Evolutionary conservation across 1,140 invertebrate species (phyloP).

Genomic region (Brachionus rotundiformis): DNA sequence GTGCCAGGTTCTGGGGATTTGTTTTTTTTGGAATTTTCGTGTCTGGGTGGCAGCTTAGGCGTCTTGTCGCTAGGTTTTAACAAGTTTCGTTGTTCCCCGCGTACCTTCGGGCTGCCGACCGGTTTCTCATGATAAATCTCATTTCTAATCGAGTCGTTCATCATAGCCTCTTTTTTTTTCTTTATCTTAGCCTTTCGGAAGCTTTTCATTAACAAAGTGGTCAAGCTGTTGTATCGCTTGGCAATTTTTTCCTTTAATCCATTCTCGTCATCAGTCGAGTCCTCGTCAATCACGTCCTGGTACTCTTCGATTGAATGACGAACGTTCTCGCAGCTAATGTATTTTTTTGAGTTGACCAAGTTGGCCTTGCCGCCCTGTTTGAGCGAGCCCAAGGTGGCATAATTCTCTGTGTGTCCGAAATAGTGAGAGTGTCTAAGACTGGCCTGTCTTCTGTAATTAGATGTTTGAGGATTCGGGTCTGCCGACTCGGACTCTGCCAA

Average conservation of each 20-base stretch:
- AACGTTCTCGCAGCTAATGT: conserved; percentile 47
- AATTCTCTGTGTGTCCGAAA: not conserved
- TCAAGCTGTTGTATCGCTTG: conserved; percentile 49
- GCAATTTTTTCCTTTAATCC: conserved; percentile 37
- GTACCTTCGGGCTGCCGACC: not conserved
- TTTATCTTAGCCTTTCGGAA: conserved; percentile 49
- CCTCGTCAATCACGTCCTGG: conserved; percentile 44
- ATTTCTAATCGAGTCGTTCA: not conserved
- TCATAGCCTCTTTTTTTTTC: conserved; percentile 50
- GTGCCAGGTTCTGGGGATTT: not conserved
- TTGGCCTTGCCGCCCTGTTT: not conserved
- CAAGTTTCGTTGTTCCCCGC: not conserved
- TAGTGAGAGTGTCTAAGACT: conserved; percentile 29
- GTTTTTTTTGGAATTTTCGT: not conserved
- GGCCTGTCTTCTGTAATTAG: not conserved
- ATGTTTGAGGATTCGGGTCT: not conserved
- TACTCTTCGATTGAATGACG: not conserved
- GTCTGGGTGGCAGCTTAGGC: not conserved
- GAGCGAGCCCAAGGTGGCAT: not conserved
- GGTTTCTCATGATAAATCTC: not conserved
- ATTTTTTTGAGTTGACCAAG: conserved; percentile 38
- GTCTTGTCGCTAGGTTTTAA: not conserved
- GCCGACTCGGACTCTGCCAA: not conserved
- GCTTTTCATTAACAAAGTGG: conserved; percentile 51
- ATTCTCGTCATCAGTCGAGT: conserved; percentile 27